These are phyloP conservation scores for Caenorhabditis becei DNA, from an alignment of 2,888 invertebrate species.

Conservation along the genomic window DNA sequence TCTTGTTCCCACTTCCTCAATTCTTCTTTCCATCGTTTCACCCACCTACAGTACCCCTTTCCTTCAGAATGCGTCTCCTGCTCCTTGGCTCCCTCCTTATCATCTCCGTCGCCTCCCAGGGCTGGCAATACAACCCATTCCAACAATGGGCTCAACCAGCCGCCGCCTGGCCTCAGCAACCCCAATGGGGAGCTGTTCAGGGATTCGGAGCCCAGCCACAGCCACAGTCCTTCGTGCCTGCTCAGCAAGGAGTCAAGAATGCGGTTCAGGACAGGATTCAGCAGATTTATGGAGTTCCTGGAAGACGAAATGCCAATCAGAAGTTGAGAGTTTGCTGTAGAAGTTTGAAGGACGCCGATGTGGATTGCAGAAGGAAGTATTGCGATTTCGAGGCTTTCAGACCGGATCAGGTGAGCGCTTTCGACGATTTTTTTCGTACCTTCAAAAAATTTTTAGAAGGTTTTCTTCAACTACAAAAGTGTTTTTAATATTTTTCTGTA, in stretches of 20 bases:
- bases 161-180: constrained; percentile 49
- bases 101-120: constrained; percentile 33
- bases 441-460: too few relatives aligned
- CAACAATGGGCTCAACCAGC: constrained; percentile 61
- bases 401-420: constrained; percentile 81
- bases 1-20: too few relatives aligned
- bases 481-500: too few relatives aligned
- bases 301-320: constrained; percentile 60
- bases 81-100: constrained; percentile 34
- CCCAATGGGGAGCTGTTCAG: constrained; percentile 17
- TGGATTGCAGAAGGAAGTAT: constrained; percentile 79
- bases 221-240: constrained; percentile 29
- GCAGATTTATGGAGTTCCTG: constrained; percentile 52
- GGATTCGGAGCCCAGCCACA: constrained; percentile 51
- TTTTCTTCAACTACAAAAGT: too few relatives aligned
- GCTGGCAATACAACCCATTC: constrained; percentile 64
- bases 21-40: too few relatives aligned
- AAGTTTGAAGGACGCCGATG: constrained; percentile 73
- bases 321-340: constrained; percentile 80
- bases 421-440: too few relatives aligned
- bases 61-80: constrained; percentile 26
- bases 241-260: constrained; percentile 58
- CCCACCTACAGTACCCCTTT: too few relatives aligned
- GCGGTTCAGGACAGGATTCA: constrained; percentile 55
- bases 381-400: constrained; percentile 81